Base-by-base conservation (phyloP, 2,888 invertebrate genomes). In the Pasiphila rectangulata region DNA sequence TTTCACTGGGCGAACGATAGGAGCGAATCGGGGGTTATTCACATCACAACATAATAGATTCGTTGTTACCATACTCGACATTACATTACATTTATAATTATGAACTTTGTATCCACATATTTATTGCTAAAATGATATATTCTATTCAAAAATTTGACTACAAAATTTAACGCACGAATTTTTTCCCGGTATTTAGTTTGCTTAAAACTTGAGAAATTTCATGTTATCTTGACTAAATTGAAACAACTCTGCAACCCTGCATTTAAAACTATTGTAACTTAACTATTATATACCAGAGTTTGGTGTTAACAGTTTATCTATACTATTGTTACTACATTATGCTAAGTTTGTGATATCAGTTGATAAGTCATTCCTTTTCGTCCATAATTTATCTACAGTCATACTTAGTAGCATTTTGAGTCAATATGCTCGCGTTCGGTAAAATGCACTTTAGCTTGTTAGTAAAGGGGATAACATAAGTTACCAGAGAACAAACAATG, bases 1-100 rank as follows among this genome's bases (percentile, higher is more conserved):
- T 4, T 56, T 67, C 72, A 76, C 75, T 72, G 77, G 71, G 65
- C 64, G 50, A 49, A 46, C 54, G 58, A 58, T 55, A 58, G 56
- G 55, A 46, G 54, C 45, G 57, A 71, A 67, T 69, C 69, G 69
- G 61, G 39, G 63, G 61, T 67, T 58, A 57, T 62, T 69, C 72
- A 79, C 76, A 78, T 69, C 72, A 79, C 76, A 78, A 81, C 77
- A 75, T 70, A 7, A 1, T n/a, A 41, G 53, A 77, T 82, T 83
- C 83, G 82, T 81, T 82, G 82, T 81, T 67, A 69, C 52, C 43
- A 56, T 54, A 51, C 40, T 45, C 54, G 52, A 57, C 44, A 52
- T 44, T 55, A 48, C 23, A 42, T 23, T 49, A 54, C 40, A 45
- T 49, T 55, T 41, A 47, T n/a, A n/a, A n/a, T n/a, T 19, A 38